A percentile compares a stretch with the other conserved stretches of the same genome.
These are phyloP conservation scores for Falco rusticolus DNA, from an alignment of 2,797 vertebrate genomes.

Conservation along the genomic window DNA sequence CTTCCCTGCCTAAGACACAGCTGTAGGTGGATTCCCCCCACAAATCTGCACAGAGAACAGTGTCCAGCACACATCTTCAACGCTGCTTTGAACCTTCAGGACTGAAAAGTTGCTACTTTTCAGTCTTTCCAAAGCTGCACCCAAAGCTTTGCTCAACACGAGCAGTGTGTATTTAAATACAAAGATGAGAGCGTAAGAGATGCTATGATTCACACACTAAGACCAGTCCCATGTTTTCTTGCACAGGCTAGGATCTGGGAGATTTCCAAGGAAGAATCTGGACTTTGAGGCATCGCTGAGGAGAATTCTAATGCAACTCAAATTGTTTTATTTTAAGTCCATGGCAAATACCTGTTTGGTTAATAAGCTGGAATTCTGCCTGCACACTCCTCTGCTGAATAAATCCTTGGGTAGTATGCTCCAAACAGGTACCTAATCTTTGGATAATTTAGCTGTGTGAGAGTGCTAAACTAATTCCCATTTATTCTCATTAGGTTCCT, in stretches of 20 bases:
- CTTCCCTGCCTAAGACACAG: not conserved
- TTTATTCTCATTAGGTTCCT: slow-evolving; percentile 59
- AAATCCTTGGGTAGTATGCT: slow-evolving; percentile 7
- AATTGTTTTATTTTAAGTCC: slow-evolving; percentile 15
- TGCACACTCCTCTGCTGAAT: not conserved
- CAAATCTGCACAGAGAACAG: not conserved
- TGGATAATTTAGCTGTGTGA: slow-evolving; percentile 42
- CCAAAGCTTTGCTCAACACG: not conserved
- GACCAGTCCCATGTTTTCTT: not conserved
- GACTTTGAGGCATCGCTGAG: not conserved
- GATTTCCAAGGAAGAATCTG: not conserved
- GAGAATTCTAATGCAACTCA: slow-evolving; percentile 17
- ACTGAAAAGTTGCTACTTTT: not conserved
- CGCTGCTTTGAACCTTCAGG: not conserved
- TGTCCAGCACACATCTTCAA: not conserved
- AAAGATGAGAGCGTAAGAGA: not conserved
- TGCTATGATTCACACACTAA: not conserved
- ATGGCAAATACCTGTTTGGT: not conserved
- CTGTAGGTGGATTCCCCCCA: not conserved
- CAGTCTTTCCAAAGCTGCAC: not conserved
- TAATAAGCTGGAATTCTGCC: slow-evolving; percentile 35
- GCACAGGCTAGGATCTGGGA: not conserved
- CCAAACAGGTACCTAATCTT: slow-evolving; percentile 55
- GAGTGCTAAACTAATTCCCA: slow-evolving; percentile 51
- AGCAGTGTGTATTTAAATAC: not conserved